Evolutionary conservation across 2,888 invertebrate species (phyloP), one percentile per base, ranked within the genome.

Genomic region (Escarpia spicata): DNA sequence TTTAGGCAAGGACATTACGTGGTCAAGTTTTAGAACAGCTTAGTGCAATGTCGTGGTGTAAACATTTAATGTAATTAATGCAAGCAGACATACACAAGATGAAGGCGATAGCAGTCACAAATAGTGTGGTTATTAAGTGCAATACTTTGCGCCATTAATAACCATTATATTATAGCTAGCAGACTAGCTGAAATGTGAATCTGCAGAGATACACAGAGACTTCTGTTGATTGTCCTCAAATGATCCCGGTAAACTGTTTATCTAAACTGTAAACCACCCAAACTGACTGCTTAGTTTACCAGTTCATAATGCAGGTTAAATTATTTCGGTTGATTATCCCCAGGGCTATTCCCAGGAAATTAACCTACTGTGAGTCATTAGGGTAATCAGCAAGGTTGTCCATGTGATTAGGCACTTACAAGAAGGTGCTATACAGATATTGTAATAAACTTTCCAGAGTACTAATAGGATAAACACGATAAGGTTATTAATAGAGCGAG

Each of bases 241-340:
- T 75, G 75, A 26, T n/a, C 75, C 75, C 19, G 19, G 75, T 26
- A 15, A 75, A 75, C 75, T 75, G 75, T 75, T 75, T 75, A 75
- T n/a, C 75, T 75, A 75, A 75, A 75, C 75, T 26, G 75, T 75
- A 75, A 75, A 75, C 75, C 75, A 19, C 75, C 75, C 75, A 75
- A 75, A 26, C 6, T 15, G 26, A 26, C 26, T 75, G 75, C 75
- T n/a, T 26, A 26, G 19, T 75, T 19, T 75, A n/a, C n/a, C 15
- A 26, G 75, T 75, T 75, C 26, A 4, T 26, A 75, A 26, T 26
- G 75, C 19, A 4, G 4, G 52, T 9, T 52, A 6, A 52, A 52
- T 4, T 52, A 52, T 4, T 52, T 52, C 52, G 9, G 12, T 52
- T 52, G 52, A 52, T 52, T 52, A 52, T 52, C 52, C 37, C 52